These are phyloP conservation scores for Spialia ferax DNA, from an alignment of 2,888 invertebrate genomes.

Conservation along the genomic window DNA sequence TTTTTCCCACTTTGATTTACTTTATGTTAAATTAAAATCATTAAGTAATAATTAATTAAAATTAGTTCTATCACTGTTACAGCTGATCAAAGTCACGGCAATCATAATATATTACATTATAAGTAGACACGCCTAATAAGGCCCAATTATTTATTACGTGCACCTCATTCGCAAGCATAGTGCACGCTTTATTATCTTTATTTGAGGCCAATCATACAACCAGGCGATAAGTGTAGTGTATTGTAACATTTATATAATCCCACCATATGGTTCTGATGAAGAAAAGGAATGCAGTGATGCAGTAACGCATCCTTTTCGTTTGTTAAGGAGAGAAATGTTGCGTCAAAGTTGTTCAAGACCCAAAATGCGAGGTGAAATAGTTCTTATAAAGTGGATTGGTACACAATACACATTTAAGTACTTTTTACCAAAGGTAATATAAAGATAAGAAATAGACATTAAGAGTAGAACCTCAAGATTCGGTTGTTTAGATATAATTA, in stretches of 20 bases:
- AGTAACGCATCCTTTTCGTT: slow-evolving; percentile 12
- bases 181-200: slow-evolving; percentile 1
- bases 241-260: slow-evolving; percentile 20
- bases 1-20: too few relatives aligned
- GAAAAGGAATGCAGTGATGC: slow-evolving; percentile 17
- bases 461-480: too few relatives aligned
- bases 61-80: too few relatives aligned
- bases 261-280: slow-evolving; percentile 3
- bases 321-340: slow-evolving; percentile 2
- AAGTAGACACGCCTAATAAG: slow-evolving; percentile 14
- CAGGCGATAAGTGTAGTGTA: slow-evolving; percentile 11
- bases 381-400: too few relatives aligned
- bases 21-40: too few relatives aligned
- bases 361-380: too few relatives aligned
- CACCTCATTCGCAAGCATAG: slow-evolving; percentile 9
- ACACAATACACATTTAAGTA: too few relatives aligned
- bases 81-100: too few relatives aligned
- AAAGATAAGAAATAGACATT: too few relatives aligned
- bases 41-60: too few relatives aligned
- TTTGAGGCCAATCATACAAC: slow-evolving; percentile 22
- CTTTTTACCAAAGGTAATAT: too few relatives aligned
- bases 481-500: too few relatives aligned
- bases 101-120: neutral
- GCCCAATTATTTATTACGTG: slow-evolving; percentile 15
- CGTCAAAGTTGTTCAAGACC: neutral